Evolutionary conservation across 64 coral and sea anemone species (phyloP).

Genomic region (Trachythela sp.): DNA sequence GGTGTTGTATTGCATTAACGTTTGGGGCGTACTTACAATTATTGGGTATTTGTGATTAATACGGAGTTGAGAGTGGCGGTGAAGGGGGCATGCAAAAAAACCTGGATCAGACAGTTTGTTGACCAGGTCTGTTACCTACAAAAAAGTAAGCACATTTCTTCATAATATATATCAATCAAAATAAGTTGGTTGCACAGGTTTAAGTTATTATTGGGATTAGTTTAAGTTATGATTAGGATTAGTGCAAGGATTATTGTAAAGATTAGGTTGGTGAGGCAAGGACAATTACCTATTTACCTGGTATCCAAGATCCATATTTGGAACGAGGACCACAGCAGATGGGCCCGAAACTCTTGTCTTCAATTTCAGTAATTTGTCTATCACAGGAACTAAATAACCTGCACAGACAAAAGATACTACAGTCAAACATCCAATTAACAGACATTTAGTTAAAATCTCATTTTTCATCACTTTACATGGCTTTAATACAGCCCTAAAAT

Average conservation of each 20-base stretch:
- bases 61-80: conserved; percentile 71
- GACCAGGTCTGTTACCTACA: conserved; percentile 71
- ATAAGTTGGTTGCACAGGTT: no score
- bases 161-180: background rate
- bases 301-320: conserved; percentile 81
- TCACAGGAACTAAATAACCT: conserved; percentile 89
- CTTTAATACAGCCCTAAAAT: background rate
- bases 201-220: no score
- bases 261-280: no score
- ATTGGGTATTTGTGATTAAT: conserved; percentile 57
- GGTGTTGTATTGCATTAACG: conserved; percentile 65
- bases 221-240: no score
- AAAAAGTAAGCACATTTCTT: background rate
- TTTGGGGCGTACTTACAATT: conserved; percentile 68
- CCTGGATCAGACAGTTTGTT: conserved; percentile 54
- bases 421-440: no score
- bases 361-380: conserved; percentile 63
- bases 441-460: no score
- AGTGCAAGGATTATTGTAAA: no score
- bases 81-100: conserved; percentile 62
- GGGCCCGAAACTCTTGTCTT: conserved; percentile 33
- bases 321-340: conserved; percentile 73
- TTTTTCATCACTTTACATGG: background rate
- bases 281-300: no score
- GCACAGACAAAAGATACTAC: background rate